A percentile compares a stretch with the other conserved stretches of the same genome.
Evolutionary conservation across 2,888 invertebrate genomes (phyloP).

Genomic region (Troides oblongomaculatus): DNA sequence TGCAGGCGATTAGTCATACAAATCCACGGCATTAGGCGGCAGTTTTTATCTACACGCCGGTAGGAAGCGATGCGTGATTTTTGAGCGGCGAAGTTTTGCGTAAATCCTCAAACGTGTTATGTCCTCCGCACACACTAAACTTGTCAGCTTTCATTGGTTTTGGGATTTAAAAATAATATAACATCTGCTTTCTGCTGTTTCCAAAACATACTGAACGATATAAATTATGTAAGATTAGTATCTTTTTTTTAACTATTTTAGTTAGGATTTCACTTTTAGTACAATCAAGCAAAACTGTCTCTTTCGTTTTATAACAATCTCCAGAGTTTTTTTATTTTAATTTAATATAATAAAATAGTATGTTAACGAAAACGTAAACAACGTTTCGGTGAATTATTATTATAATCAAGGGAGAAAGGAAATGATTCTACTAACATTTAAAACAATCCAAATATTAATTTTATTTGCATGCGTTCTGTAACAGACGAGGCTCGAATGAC

Average conservation of each 20-base stretch:
- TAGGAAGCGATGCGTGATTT: conserved; percentile 44
- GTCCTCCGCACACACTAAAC: conserved; percentile 30
- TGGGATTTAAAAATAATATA: conserved; percentile 15
- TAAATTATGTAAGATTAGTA: neutral
- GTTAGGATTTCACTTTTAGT: neutral
- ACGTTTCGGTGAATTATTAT: too few species aligned
- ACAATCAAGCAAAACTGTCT: neutral
- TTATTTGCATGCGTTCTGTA: too few species aligned
- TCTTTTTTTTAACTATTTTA: too few species aligned
- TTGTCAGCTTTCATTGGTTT: neutral
- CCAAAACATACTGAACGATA: neutral
- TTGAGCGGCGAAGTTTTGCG: conserved; percentile 45
- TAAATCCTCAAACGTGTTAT: conserved; percentile 55
- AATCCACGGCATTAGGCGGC: conserved; percentile 50
- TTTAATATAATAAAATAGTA: too few species aligned
- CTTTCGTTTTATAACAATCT: neutral
- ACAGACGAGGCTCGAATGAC: too few species aligned
- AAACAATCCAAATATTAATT: too few species aligned
- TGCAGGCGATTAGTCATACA: conserved; percentile 67
- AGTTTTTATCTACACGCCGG: conserved; percentile 43
- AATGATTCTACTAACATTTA: too few species aligned
- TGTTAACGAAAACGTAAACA: too few species aligned
- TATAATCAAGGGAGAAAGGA: too few species aligned
- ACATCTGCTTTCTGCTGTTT: conserved; percentile 1
- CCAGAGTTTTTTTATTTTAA: too few species aligned